Conservation (phyloP, 2,797 vertebrate species). For the Pyrocephalus nanus region DNA sequence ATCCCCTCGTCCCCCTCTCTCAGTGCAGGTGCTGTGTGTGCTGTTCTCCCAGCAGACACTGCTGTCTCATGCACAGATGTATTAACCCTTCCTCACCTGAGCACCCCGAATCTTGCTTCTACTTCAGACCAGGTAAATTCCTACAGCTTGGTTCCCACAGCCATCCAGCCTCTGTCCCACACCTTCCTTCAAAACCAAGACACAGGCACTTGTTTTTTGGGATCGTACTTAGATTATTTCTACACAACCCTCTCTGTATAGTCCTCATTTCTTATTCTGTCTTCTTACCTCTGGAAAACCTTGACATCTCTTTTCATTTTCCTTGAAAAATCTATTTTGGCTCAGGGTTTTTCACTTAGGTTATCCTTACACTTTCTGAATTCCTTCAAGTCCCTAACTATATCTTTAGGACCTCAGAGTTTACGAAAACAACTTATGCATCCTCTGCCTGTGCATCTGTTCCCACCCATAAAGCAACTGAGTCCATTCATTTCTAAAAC, state of each 20-base stretch:
- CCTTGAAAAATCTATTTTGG: background rate
- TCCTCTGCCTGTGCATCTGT: background rate
- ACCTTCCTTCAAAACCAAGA: background rate
- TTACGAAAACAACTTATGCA: background rate
- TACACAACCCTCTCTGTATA: background rate
- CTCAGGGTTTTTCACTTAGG: background rate
- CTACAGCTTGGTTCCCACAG: accelerated
- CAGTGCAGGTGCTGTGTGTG: background rate
- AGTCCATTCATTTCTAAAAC: background rate
- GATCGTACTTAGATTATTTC: background rate
- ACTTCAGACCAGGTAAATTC: background rate
- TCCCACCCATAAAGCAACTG: background rate
- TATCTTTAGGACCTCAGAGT: background rate
- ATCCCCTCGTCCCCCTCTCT: background rate
- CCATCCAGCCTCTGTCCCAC: background rate
- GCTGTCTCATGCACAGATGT: background rate
- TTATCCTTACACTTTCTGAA: background rate
- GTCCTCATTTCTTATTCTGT: background rate
- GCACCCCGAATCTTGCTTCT: background rate
- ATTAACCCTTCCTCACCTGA: background rate
- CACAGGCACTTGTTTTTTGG: background rate
- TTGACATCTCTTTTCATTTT: background rate
- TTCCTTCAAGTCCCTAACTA: background rate
- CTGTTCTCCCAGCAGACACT: background rate
- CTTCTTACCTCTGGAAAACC: background rate